Evolutionary conservation across 2,797 vertebrate genomes (phyloP), one percentile per base, ranked within the genome.

Genomic region (Sebastes nivosus): DNA sequence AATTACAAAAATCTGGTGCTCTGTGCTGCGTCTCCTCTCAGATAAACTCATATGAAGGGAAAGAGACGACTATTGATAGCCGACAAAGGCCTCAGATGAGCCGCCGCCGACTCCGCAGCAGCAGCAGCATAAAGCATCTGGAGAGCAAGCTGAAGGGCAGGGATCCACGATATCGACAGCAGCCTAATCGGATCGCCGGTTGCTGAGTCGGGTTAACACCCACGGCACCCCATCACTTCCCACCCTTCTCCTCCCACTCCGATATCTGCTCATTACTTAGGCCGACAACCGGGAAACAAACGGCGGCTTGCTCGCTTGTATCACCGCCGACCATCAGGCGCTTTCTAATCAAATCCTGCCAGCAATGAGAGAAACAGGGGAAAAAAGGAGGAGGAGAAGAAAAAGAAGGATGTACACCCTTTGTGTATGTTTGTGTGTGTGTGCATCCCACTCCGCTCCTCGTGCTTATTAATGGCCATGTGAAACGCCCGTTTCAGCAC

Each of bases 401-500:
- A 38, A 67, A 68, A 72, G 54, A 63, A 75, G 32, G 67, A 80
- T 72, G 77, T 27, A 85, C 67, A 46, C 42, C 42, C 16, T 46
- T 30, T 34, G 55, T 52, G 75, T 55, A 46, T 34, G 54, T 64
- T 67, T 76, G 32, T 57, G 63, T 36, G 67, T 25, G 55, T 36
- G 61, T 6, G 8, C n/a, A 24, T 3, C 30, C 52, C n/a, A 46
- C 42, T 46, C 42, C 16, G 64, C 68, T 80, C 68, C 75, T 25
- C 24, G 42, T 75, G 65, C 72, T 77, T 83, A 86, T 92, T 91
- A 80, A 82, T 87, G 86, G 75, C 67, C 79, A 6, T n/a, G 79
- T 77, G 85, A 91, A 91, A 91, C 50, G 58, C 58, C 77, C 61
- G 63, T 83, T 86, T 93, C 89, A 89, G 81, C 89, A 89, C 83